Conservation (phyloP, 2,113 vertebrate species). For the Albula glossodonta region DNA sequence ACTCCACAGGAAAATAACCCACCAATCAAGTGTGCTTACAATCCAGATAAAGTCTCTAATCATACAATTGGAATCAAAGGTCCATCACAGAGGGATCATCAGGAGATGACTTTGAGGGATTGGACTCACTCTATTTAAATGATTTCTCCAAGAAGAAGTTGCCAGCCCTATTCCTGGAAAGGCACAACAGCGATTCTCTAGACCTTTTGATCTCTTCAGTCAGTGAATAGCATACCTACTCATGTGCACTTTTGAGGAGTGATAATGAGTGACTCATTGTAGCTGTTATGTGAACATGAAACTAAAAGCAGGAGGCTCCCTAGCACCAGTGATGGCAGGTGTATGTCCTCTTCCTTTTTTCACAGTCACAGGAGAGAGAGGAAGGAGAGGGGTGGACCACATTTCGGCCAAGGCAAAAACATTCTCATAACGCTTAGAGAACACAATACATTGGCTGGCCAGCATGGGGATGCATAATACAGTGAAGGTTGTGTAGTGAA, state of each 20-base stretch:
- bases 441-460: neutral
- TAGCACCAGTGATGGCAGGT: neutral
- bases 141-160: neutral
- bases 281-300: neutral
- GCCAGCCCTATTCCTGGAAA: neutral
- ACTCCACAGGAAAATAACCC: slow-evolving; percentile 17
- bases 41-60: neutral
- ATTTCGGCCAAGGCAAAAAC: neutral
- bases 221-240: neutral
- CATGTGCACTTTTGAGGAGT: neutral
- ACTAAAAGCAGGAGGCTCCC: neutral
- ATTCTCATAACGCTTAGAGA: slow-evolving; percentile 7
- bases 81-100: neutral
- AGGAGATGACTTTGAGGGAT: neutral
- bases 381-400: neutral
- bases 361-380: neutral
- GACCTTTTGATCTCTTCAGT: neutral
- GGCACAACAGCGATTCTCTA: neutral
- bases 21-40: slow-evolving; percentile 3
- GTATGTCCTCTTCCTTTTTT: neutral
- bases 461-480: neutral
- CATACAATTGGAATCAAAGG: neutral
- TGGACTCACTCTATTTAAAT: no score
- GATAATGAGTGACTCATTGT: neutral
- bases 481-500: neutral